Evolutionary conservation across 2,888 invertebrate species (phyloP), one percentile per base, ranked within the genome.

Genomic region (Tipula helvola): DNA sequence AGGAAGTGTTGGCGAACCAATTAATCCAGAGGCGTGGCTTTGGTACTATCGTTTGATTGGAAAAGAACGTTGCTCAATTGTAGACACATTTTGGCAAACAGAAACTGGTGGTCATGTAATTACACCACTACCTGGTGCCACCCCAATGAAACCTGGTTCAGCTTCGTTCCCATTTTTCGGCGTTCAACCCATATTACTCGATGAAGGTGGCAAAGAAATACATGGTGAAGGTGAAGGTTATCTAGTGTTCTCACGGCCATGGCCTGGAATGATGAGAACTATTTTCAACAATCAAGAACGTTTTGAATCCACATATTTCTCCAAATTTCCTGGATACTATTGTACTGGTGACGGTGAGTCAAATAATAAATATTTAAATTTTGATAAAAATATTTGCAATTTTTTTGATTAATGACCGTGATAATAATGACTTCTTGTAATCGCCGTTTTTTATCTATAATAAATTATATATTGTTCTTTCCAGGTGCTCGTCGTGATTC

Each of bases 31-130:
- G 91, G 99, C 99, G 0, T 99, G 99, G 99, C 91, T 96, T 86
- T 99, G 99, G 99, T 99, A 98, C 91, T 96, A 98, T 91, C 94
- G 95, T 88, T 90, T 95, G 42, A 94, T 98, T 39, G 98, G 98
- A 4, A 93, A 94, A 88, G 94, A 94, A 85, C 95, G 94, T 88
- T 97, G 97, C 91, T 97, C 98, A 87, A 96, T 99, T 90, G 97
- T 97, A 0, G 99, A 99, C 91, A 99, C 99, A 0, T 99, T 98
- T 92, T 99, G 99, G 99, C 99, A 99, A 92, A 99, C 99, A 0
- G 99, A 99, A 93, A 99, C 99, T 5, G 99, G 99, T 8, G 99
- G 99, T 0, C 99, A 99, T 92, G 97, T 99, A 28, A 93, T 99
- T 85, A 98, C 99, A 47, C 97, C 99, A 44, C 92, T 99, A 86